phyloP scores from a whole-genome alignment of 2,888 invertebrate species.

The Synanthedon andrenaeformis region DNA sequence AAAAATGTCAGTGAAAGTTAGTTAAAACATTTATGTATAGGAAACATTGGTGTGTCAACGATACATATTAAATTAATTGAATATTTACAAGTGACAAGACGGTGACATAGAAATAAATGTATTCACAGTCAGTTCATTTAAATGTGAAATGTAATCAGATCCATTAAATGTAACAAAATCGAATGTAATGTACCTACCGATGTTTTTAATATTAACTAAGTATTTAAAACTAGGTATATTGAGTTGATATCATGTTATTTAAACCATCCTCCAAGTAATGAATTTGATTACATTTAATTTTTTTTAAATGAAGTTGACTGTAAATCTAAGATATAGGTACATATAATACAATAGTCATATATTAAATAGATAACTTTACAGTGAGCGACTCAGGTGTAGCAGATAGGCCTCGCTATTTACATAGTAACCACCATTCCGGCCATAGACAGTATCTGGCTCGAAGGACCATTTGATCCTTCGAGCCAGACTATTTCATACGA shows the following conservation, averaged over 20 bases:
- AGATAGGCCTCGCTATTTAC: conserved; percentile 51
- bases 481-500: conserved; percentile 2
- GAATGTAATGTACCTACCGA: too few relatives aligned
- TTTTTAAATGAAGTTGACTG: too few relatives aligned
- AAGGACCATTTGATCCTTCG: conserved; percentile 1
- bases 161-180: too few relatives aligned
- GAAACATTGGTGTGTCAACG: conserved; percentile 10
- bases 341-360: neutral
- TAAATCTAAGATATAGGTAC: neutral
- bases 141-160: neutral
- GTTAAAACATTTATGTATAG: conserved; percentile 11
- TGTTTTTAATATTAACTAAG: too few relatives aligned
- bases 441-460: neutral
- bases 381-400: conserved; percentile 65
- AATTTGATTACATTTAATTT: neutral
- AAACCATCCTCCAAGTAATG: too few relatives aligned
- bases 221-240: too few relatives aligned
- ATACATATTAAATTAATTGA: neutral
- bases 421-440: conserved; percentile 10
- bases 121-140: neutral
- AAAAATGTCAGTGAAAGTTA: conserved; percentile 6
- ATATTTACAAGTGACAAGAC: conserved; percentile 13
- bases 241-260: too few relatives aligned
- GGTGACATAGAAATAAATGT: conserved; percentile 4
- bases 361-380: conserved; percentile 33